A percentile compares a stretch with the other conserved stretches of the same genome.
Conservation (phyloP, 1,140 invertebrate species). For the Brachionus sp. region DNA sequence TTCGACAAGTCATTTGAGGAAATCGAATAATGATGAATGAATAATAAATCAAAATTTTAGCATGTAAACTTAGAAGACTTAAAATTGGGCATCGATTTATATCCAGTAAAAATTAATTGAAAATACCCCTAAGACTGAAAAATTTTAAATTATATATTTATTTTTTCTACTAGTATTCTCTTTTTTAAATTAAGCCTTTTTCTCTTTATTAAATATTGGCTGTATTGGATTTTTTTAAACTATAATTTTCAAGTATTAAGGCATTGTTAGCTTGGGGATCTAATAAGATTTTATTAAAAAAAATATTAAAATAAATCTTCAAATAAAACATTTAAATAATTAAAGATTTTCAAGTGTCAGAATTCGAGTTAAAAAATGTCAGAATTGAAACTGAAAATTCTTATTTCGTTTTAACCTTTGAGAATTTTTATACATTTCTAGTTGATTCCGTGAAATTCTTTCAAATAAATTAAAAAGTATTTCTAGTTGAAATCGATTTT, state of each 20-base stretch:
- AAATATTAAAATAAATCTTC: background rate
- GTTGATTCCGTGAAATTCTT: too few relatives aligned
- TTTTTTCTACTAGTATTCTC: background rate
- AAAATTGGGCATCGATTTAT: background rate
- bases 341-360: too few relatives aligned
- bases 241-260: background rate
- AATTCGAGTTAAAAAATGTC: too few relatives aligned
- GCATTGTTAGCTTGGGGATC: background rate
- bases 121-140: background rate
- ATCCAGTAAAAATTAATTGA: too few relatives aligned
- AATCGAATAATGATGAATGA: background rate
- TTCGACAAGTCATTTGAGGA: background rate
- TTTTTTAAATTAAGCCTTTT: background rate
- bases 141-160: background rate
- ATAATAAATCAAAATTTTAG: background rate
- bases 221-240: background rate
- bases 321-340: too few relatives aligned
- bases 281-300: background rate
- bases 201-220: background rate
- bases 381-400: too few relatives aligned
- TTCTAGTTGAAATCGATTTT: too few relatives aligned
- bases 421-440: too few relatives aligned
- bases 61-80: background rate
- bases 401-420: too few relatives aligned
- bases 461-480: too few relatives aligned